Evolutionary conservation across 2,797 vertebrate genomes (phyloP).

Genomic region (Lithobates sylvaticus): DNA sequence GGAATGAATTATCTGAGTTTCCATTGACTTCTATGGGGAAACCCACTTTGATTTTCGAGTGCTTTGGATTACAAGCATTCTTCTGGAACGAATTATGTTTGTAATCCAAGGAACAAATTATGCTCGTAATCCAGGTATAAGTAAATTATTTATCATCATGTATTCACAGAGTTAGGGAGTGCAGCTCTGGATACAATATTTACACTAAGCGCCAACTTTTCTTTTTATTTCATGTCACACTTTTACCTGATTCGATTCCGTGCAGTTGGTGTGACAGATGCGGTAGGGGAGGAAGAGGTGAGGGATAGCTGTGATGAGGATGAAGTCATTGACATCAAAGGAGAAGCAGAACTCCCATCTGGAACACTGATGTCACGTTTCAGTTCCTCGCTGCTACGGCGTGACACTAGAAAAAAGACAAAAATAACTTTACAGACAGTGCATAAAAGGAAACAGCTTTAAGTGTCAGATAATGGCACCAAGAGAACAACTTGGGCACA

Average conservation of each 20-base stretch:
- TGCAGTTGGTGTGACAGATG: conserved; percentile 91
- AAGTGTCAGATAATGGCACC: neutral
- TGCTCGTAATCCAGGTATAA: no score
- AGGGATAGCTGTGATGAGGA: conserved; percentile 87
- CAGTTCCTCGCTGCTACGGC: conserved; percentile 92
- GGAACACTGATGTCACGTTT: conserved; percentile 87
- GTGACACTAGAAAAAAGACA: conserved; percentile 78
- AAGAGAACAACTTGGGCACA: neutral
- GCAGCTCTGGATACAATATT: no score
- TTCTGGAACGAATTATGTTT: no score
- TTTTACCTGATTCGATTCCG: conserved; percentile 90
- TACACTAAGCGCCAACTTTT: no score
- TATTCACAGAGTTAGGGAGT: no score
- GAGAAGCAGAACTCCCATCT: conserved; percentile 85
- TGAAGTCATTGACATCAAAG: conserved; percentile 88
- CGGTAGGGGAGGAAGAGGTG: conserved; percentile 87
- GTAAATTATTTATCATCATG: no score
- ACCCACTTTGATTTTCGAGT: no score
- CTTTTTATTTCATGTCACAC: no score
- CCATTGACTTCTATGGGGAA: no score
- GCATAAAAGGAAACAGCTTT: conserved; percentile 10
- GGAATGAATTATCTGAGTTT: no score
- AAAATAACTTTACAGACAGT: neutral
- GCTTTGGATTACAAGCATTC: no score
- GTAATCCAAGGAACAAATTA: no score